These are phyloP conservation scores for Rhinichthys klamathensis DNA, from an alignment of 2,113 vertebrate genomes.

Conservation along the genomic window DNA sequence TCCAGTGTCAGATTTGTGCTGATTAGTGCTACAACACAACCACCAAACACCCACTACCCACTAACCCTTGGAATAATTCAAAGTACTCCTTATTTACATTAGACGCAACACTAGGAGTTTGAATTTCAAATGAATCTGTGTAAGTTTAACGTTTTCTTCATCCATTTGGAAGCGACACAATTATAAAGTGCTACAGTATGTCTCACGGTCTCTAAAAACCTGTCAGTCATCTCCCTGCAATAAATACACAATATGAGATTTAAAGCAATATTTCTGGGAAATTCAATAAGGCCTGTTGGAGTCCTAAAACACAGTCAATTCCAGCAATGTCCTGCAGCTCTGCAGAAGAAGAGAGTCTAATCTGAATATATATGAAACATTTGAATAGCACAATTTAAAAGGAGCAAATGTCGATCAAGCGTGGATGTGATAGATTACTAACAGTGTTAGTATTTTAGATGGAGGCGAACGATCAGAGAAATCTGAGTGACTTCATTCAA, in stretches of 20 bases:
- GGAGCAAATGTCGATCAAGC: slow-evolving; percentile 15
- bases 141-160: background rate
- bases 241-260: slow-evolving; percentile 49
- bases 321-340: slow-evolving; percentile 4
- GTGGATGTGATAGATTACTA: background rate
- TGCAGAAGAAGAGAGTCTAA: background rate
- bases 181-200: slow-evolving; percentile 32
- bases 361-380: slow-evolving; percentile 45
- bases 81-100: slow-evolving; percentile 22
- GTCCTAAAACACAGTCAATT: slow-evolving; percentile 13
- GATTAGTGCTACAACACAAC: background rate
- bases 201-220: slow-evolving; percentile 32
- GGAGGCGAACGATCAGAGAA: background rate
- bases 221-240: slow-evolving; percentile 46
- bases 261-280: slow-evolving; percentile 37
- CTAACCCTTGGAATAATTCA: slow-evolving; percentile 16
- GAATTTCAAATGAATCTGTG: slow-evolving; percentile 25
- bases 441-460: background rate
- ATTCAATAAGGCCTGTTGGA: slow-evolving; percentile 47
- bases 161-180: slow-evolving; percentile 15
- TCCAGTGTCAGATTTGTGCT: slow-evolving; percentile 27
- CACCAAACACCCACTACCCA: background rate
- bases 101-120: slow-evolving; percentile 5
- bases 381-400: slow-evolving; percentile 26
- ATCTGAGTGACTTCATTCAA: background rate